These are phyloP conservation scores for Fregetta grallaria DNA, from an alignment of 2,113 vertebrate genomes.

Conservation along the genomic window DNA sequence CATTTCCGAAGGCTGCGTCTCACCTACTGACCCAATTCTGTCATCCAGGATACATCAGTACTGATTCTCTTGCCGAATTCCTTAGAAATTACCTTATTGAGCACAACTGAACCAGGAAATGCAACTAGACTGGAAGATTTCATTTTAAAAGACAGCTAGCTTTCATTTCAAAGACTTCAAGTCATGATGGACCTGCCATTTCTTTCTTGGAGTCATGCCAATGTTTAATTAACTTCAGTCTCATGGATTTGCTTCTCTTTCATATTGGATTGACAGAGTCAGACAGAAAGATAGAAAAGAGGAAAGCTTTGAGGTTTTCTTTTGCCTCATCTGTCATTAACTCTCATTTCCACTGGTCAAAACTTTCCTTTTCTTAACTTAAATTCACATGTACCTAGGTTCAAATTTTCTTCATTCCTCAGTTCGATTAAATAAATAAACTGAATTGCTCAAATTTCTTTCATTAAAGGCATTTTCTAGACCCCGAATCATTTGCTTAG, in stretches of 20 bases:
- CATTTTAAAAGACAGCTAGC: neutral
- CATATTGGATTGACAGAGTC: neutral
- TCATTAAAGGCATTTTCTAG: neutral
- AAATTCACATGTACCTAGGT: neutral
- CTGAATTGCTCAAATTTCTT: neutral
- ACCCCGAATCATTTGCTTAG: neutral
- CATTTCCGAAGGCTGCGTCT: neutral
- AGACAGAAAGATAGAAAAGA: neutral
- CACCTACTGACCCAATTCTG: slow-evolving; percentile 26
- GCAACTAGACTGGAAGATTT: neutral
- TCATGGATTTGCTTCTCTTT: neutral
- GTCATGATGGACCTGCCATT: neutral
- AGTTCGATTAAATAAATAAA: neutral
- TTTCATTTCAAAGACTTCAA: neutral
- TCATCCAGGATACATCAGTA: neutral
- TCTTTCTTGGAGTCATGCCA: neutral
- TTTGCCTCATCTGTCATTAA: neutral
- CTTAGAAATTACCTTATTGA: neutral
- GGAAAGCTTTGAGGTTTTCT: neutral
- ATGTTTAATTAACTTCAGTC: neutral
- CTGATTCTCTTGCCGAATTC: neutral
- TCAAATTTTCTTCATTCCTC: neutral
- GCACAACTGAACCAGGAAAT: neutral
- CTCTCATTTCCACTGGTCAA: neutral
- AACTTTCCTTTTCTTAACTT: neutral